Conservation (phyloP, 2,113 vertebrate species). For the Pelmatolapia mariae region DNA sequence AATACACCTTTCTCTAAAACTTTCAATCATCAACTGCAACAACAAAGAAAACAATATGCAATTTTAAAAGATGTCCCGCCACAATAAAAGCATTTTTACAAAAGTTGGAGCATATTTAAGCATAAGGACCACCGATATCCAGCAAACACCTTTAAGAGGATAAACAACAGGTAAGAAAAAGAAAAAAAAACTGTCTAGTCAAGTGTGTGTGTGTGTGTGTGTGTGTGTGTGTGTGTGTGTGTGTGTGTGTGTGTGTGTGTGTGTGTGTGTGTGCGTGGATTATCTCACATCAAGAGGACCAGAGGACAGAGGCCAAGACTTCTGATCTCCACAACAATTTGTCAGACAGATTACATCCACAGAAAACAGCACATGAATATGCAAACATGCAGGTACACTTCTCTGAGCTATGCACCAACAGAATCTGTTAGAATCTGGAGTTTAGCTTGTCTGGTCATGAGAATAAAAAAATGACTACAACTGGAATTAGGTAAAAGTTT, state of each 20-base stretch:
- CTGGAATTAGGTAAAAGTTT: neutral
- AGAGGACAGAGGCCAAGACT: neutral
- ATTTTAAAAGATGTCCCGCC: neutral
- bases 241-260: neutral
- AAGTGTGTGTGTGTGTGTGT: neutral
- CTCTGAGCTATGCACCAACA: neutral
- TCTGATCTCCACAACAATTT: constrained; percentile 16
- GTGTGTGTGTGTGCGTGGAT: constrained; percentile 8
- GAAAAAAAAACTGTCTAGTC: neutral
- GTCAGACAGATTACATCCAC: constrained; percentile 16
- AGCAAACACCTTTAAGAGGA: constrained; percentile 12
- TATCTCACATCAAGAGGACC: constrained; percentile 18
- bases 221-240: neutral
- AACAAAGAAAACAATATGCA: neutral
- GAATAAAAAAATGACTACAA: neutral
- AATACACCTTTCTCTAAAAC: neutral
- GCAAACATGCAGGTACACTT: neutral
- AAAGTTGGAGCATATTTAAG: neutral
- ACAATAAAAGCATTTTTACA: neutral
- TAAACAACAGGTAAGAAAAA: neutral
- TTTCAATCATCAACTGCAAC: neutral
- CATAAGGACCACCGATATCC: neutral
- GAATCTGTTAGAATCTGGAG: constrained; percentile 4
- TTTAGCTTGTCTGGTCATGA: neutral
- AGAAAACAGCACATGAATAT: neutral